These are phyloP conservation scores for Dromococcyx pavoninus DNA, from an alignment of 2,797 vertebrate genomes.

Conservation along the genomic window DNA sequence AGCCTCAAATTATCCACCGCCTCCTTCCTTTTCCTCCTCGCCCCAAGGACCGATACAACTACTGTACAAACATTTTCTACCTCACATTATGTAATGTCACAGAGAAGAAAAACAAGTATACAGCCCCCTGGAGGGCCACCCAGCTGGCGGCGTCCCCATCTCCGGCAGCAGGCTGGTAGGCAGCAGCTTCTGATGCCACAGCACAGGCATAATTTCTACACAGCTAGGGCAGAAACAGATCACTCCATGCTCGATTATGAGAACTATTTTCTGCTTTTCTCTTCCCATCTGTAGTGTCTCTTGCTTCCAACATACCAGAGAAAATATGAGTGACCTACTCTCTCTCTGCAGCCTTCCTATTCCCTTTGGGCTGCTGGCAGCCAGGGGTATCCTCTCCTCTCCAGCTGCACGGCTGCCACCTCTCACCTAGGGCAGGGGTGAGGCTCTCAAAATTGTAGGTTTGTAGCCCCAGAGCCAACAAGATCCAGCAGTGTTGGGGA, in stretches of 20 bases:
- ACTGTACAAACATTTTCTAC: conserved; percentile 70
- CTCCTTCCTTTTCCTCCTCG: conserved; percentile 57
- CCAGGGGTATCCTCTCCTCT: background rate
- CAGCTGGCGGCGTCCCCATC: background rate
- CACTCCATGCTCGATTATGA: fast-evolving
- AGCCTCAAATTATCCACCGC: conserved; percentile 65
- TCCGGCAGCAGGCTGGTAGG: background rate
- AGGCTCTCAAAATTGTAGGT: fast-evolving
- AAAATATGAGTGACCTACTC: background rate
- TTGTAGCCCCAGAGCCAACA: background rate
- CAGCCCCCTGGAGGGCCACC: conserved; percentile 45
- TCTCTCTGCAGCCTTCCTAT: fast-evolving
- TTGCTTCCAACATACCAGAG: background rate
- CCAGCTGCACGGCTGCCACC: fast-evolving
- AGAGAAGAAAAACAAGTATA: conserved; percentile 71
- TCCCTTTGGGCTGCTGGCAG: background rate
- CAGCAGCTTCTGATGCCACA: background rate
- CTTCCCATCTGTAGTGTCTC: background rate
- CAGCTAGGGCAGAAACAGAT: background rate
- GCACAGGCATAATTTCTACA: background rate
- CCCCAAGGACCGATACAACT: conserved; percentile 70
- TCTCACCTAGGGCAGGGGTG: fast-evolving
- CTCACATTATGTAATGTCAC: conserved; percentile 69
- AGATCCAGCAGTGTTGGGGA: background rate
- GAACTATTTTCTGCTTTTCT: background rate